Conservation (phyloP, 2,797 vertebrate species). For the Cetoscarus ocellatus region DNA sequence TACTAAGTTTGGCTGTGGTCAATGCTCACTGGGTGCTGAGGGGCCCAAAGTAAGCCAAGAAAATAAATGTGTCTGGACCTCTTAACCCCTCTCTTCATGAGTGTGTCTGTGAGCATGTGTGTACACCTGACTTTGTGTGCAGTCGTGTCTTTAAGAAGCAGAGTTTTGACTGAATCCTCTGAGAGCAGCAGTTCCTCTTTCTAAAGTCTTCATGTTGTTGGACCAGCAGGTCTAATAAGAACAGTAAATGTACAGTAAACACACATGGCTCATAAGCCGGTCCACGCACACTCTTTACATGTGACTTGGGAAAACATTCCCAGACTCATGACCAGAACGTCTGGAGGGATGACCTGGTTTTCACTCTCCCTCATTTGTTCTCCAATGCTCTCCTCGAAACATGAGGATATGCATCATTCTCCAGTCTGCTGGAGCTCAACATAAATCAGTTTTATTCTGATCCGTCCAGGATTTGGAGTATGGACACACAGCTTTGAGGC, state of each 20-base stretch:
- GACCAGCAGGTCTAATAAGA: conserved; percentile 2
- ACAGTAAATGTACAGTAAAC: conserved; percentile 23
- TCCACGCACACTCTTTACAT: conserved; percentile 45
- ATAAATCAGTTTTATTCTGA: conserved; percentile 16
- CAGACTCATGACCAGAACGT: conserved; percentile 69
- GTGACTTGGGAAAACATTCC: conserved; percentile 74
- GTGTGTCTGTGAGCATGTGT: conserved; percentile 3
- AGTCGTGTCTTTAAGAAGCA: conserved; percentile 10
- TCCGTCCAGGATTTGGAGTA: conserved; percentile 8
- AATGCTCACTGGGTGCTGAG: too few species aligned
- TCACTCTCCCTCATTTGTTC: conserved; percentile 29
- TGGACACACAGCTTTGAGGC: conserved; percentile 8
- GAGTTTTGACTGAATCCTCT: conserved; percentile 59
- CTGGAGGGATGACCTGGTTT: conserved; percentile 71
- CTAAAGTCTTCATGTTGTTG: neutral
- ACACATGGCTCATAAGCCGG: conserved; percentile 38
- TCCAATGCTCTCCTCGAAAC: conserved; percentile 6
- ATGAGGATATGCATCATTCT: conserved; percentile 10
- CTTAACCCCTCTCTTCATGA: neutral
- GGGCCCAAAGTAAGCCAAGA: too few species aligned
- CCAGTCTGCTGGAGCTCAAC: neutral
- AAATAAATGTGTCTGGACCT: too few species aligned
- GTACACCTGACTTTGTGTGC: conserved; percentile 1
- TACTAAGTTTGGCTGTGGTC: too few species aligned
- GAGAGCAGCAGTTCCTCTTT: conserved; percentile 15